These are phyloP conservation scores for Helarctos malayanus DNA, from an alignment of 2,797 vertebrate species.

Conservation along the genomic window DNA sequence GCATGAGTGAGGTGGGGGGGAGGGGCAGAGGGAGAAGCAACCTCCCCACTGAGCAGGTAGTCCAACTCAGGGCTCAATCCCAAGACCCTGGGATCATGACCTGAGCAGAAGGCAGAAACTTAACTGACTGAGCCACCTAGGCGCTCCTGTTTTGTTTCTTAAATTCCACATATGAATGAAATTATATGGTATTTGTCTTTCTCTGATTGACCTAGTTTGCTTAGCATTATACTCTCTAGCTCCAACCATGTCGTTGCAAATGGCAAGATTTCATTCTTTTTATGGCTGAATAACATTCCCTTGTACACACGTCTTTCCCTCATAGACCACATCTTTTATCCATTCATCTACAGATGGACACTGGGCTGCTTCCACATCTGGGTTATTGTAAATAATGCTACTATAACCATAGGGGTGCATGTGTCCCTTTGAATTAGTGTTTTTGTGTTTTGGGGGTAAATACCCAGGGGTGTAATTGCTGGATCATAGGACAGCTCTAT, in stretches of 20 bases:
- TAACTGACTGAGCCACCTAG: no score
- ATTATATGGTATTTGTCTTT: background rate
- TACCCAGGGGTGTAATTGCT: background rate
- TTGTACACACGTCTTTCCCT: background rate
- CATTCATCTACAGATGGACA: background rate
- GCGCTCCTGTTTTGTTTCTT: background rate
- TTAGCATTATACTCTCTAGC: background rate
- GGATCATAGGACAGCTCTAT: background rate
- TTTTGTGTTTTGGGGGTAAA: background rate
- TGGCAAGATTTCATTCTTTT: background rate
- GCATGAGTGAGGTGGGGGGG: no score
- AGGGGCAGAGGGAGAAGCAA: no score
- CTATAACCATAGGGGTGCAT: background rate
- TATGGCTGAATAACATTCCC: background rate
- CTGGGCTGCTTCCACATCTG: background rate
- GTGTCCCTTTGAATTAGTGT: background rate
- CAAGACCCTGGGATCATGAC: no score
- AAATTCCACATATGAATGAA: background rate
- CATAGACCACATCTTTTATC: background rate
- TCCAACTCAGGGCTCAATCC: no score
- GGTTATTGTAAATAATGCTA: background rate
- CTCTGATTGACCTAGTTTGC: background rate
- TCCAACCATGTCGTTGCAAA: background rate
- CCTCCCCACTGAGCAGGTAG: no score
- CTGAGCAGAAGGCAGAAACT: no score